Conservation (phyloP, 2,888 invertebrate species). For the Gisinianus flammeolus region DNA sequence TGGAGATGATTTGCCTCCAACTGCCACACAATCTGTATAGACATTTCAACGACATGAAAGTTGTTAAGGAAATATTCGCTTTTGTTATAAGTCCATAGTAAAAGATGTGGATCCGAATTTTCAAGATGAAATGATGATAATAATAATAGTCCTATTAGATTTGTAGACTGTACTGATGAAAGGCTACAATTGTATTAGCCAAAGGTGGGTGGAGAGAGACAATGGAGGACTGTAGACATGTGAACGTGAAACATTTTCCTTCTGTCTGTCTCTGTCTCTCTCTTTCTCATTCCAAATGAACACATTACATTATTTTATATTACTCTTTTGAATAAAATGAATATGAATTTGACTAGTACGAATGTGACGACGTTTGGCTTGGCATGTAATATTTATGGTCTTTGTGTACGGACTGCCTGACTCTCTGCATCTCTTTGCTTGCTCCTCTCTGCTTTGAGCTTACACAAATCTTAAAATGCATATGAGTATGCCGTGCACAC, state of each 20-base stretch:
- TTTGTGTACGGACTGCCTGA: background rate
- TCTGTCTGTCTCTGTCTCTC: too few relatives aligned
- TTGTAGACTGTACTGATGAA: too few relatives aligned
- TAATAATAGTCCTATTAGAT: too few relatives aligned
- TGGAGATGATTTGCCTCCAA: too few relatives aligned
- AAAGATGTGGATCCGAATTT: too few relatives aligned
- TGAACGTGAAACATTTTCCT: constrained; percentile 1
- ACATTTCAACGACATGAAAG: too few relatives aligned
- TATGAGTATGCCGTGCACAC: constrained; percentile 9
- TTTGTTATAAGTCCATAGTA: too few relatives aligned
- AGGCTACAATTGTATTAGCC: too few relatives aligned
- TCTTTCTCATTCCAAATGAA: constrained; percentile 27
- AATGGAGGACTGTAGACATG: constrained; percentile 2
- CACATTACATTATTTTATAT: constrained; percentile 28
- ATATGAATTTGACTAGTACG: constrained; percentile 29
- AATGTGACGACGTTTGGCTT: constrained; percentile 28
- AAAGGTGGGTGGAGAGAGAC: constrained; percentile 12
- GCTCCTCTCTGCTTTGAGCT: background rate
- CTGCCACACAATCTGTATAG: too few relatives aligned
- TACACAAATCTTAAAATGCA: background rate
- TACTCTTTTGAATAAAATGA: constrained; percentile 17
- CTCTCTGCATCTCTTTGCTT: background rate
- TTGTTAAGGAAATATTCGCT: too few relatives aligned
- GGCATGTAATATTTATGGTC: constrained; percentile 28
- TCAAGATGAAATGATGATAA: too few relatives aligned